A percentile compares a stretch with the other conserved stretches of the same genome.
phyloP scores from a whole-genome alignment of 2,113 vertebrate species.

The Pelobates fuscus region DNA sequence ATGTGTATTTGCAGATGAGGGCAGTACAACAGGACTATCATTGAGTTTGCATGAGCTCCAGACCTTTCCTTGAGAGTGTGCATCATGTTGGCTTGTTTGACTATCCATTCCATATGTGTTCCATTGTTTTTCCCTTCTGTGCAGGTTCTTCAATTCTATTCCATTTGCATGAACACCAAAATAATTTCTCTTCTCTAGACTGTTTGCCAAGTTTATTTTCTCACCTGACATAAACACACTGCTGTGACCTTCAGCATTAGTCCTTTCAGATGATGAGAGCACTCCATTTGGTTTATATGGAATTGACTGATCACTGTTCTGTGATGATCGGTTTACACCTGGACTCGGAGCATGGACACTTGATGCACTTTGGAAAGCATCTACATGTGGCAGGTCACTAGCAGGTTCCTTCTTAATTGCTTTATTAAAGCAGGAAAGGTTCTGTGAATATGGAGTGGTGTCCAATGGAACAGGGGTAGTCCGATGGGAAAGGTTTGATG shows the following conservation, averaged over 20 bases:
- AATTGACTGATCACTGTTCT: constrained; percentile 55
- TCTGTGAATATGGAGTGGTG: constrained; percentile 69
- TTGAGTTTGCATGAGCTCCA: constrained; percentile 74
- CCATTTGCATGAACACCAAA: constrained; percentile 63
- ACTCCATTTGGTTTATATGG: constrained; percentile 75
- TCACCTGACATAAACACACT: constrained; percentile 55
- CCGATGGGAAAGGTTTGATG: constrained; percentile 56
- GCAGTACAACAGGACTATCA: constrained; percentile 53
- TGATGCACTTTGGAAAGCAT: constrained; percentile 61
- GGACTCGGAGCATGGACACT: constrained; percentile 14
- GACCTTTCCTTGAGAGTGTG: constrained; percentile 51
- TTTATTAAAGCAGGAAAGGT: constrained; percentile 62
- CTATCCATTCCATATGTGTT: constrained; percentile 39
- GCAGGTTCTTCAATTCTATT: constrained; percentile 70
- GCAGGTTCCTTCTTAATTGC: constrained; percentile 91
- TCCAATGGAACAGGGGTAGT: constrained; percentile 66
- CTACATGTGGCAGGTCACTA: constrained; percentile 69
- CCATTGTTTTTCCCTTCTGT: constrained; percentile 63
- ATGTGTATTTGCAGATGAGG: constrained; percentile 46
- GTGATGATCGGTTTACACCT: constrained; percentile 45
- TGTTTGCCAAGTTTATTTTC: constrained; percentile 46
- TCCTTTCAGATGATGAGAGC: constrained; percentile 65
- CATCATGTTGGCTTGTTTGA: constrained; percentile 55
- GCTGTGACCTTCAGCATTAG: constrained; percentile 70
- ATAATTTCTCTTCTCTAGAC: constrained; percentile 37